Base-by-base conservation (phyloP, 2,888 invertebrate species). In the Helobdella robusta region DNA sequence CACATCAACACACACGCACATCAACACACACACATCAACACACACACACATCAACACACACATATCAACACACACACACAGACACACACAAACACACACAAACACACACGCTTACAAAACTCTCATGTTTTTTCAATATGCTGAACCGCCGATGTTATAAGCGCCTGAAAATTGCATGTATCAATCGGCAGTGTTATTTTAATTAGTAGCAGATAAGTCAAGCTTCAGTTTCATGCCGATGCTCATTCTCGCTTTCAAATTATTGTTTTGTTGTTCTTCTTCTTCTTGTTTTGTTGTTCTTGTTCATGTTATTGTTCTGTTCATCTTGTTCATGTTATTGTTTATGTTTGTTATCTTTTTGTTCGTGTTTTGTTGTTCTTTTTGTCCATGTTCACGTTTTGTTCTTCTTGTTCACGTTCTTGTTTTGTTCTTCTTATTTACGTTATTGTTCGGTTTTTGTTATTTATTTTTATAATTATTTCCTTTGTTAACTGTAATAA, bases 111-210 rank as follows among this genome's bases (percentile, higher is more conserved):
- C n/a, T n/a, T n/a, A n/a, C n/a, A n/a, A n/a, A n/a, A n/a, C n/a
- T n/a, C n/a, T n/a, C n/a, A n/a, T n/a, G n/a, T n/a, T n/a, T 62
- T 62, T 60, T 50, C 46, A 62, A 62, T 62, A 46, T 62, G 48
- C 62, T 48, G 25, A 62, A 62, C 62, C 32, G 50, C n/a, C 34
- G 50, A 48, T 15, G 28, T 15, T 30, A 30, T 62, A 62, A 62
- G 62, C 50, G 62, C 62, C 35, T 25, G 62, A 62, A 62, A 62
- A 62, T 62, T 62, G 62, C 50, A 62, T 48, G 30, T 30, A 62
- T 62, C 62, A 62, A 62, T 62, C 62, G 62, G 20, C 62, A 34
- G 15, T 25, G 62, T 50, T 61, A 28, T 34, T 62, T 62, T 62
- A 62, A 62, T 62, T 62, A 50, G 34, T 32, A 62, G 46, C 62